Evolutionary conservation across 2,797 vertebrate genomes (phyloP).

Genomic region (Fistularia tabacaria): DNA sequence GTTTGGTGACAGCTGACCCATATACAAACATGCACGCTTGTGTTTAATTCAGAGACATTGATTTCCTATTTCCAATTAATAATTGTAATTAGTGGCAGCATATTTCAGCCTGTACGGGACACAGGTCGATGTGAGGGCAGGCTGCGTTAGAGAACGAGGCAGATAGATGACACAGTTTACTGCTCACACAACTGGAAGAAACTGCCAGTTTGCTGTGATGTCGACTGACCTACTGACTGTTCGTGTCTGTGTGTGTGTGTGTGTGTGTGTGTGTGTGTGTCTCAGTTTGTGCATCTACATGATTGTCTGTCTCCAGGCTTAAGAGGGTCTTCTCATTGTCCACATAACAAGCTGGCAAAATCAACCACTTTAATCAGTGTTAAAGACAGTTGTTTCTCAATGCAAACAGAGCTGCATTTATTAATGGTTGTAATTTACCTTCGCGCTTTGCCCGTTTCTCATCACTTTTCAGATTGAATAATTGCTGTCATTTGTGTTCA

Average conservation of each 20-base stretch:
- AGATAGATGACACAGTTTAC: conserved; percentile 78
- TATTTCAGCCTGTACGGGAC: conserved; percentile 76
- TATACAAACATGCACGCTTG: conserved; percentile 35
- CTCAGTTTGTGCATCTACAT: not conserved
- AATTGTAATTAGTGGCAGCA: conserved; percentile 92
- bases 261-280: not conserved
- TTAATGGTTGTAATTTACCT: conserved; percentile 1
- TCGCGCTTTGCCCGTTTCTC: not conserved
- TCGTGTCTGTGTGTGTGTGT: not conserved
- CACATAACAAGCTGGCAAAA: too few species aligned
- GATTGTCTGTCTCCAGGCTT: conserved; percentile 10
- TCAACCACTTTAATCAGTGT: too few species aligned
- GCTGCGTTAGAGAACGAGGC: conserved; percentile 51
- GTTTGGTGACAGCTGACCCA: conserved; percentile 43
- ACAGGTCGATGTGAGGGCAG: conserved; percentile 77
- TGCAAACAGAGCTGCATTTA: not conserved
- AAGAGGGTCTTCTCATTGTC: too few species aligned
- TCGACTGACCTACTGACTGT: not conserved
- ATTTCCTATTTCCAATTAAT: conserved; percentile 99
- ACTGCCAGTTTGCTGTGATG: conserved; percentile 26
- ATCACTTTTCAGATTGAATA: conserved; percentile 28
- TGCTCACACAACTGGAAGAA: conserved; percentile 25
- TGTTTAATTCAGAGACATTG: conserved; percentile 85
- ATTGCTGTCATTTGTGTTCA: conserved; percentile 39
- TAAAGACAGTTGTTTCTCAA: not conserved